Percentiles rank a stretch among this genome's conserved stretches.
These are phyloP conservation scores for Ptilodon capucinus DNA, from an alignment of 2,888 invertebrate genomes.

Conservation along the genomic window DNA sequence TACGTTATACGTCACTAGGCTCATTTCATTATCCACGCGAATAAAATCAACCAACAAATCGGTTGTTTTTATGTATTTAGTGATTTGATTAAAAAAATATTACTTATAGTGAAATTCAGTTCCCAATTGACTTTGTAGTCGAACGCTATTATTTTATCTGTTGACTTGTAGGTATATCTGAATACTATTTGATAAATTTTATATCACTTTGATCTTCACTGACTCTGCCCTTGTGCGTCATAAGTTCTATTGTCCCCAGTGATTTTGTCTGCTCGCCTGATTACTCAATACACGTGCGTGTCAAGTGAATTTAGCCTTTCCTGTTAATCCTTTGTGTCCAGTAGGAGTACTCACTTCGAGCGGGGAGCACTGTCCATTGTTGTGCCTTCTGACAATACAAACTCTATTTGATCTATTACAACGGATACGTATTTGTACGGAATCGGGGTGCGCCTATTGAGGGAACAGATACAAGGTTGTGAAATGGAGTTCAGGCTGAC, in stretches of 20 bases:
- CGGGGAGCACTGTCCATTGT: slow-evolving; percentile 36
- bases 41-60: background rate
- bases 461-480: background rate
- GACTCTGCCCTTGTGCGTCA: slow-evolving; percentile 43
- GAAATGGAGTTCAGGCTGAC: slow-evolving; percentile 53
- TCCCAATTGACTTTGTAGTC: background rate
- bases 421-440: background rate
- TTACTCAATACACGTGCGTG: slow-evolving; percentile 55
- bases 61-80: background rate
- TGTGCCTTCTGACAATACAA: background rate
- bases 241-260: slow-evolving; percentile 43
- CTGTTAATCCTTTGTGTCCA: slow-evolving; percentile 59
- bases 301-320: slow-evolving; percentile 57
- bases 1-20: background rate
- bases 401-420: background rate
- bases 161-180: too few relatives aligned
- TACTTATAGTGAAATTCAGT: background rate
- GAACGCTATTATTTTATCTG: background rate
- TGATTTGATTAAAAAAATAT: background rate
- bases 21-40: background rate
- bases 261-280: slow-evolving; percentile 43
- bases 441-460: background rate
- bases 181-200: background rate
- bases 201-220: slow-evolving; percentile 8
- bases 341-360: slow-evolving; percentile 47